These are phyloP conservation scores for Euthynnus affinis DNA, from an alignment of 2,797 vertebrate genomes.

Conservation along the genomic window DNA sequence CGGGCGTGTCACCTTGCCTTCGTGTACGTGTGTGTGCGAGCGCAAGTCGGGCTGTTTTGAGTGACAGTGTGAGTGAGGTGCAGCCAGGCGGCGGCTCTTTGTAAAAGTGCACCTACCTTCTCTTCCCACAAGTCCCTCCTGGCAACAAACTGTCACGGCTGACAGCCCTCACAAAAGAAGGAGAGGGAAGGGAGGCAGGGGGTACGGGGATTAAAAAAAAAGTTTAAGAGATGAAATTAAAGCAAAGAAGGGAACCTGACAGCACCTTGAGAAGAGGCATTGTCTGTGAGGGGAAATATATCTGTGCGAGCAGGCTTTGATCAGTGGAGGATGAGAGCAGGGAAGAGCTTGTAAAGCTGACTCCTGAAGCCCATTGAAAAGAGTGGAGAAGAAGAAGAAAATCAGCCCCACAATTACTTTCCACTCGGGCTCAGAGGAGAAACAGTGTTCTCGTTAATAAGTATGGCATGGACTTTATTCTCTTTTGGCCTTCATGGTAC, in stretches of 20 bases:
- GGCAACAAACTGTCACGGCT: constrained; percentile 88
- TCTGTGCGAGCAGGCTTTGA: constrained; percentile 85
- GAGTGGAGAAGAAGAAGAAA: constrained; percentile 61
- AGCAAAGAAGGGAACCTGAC: constrained; percentile 88
- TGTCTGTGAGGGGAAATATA: constrained; percentile 86
- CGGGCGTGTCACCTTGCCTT: constrained; percentile 67
- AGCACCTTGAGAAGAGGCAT: constrained; percentile 87
- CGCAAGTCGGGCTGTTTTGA: constrained; percentile 70
- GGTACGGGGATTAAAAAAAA: constrained; percentile 85
- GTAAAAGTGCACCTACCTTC: constrained; percentile 86
- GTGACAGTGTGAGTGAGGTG: constrained; percentile 83
- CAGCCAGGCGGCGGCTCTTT: constrained; percentile 85
- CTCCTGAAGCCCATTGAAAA: constrained; percentile 77
- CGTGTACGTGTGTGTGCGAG: constrained; percentile 38
- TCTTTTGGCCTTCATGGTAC: constrained; percentile 21
- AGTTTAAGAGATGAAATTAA: constrained; percentile 89
- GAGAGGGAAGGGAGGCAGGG: constrained; percentile 81
- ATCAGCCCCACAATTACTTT: constrained; percentile 71
- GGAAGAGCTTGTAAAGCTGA: constrained; percentile 83
- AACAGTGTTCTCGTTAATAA: constrained; percentile 56
- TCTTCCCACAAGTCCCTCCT: constrained; percentile 85
- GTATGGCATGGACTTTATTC: constrained; percentile 26
- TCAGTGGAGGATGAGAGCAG: constrained; percentile 83
- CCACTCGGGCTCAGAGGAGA: constrained; percentile 60
- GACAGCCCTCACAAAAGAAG: constrained; percentile 86